Base-by-base conservation (phyloP, 2,113 vertebrate genomes). In the Mungos mungo region DNA sequence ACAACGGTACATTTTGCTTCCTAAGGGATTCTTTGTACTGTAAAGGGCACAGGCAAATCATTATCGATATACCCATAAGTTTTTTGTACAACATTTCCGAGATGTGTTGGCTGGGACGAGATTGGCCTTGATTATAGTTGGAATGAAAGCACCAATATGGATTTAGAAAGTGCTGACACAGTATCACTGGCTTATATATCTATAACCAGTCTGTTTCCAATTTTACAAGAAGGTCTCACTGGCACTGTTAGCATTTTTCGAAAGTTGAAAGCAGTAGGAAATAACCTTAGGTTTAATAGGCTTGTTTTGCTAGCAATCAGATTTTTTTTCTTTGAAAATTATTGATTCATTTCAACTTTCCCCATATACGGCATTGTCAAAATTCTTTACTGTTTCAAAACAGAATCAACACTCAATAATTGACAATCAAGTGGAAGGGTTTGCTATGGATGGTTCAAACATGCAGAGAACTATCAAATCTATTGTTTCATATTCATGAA, bases 111-210 rank as follows among this genome's bases (percentile, higher is more conserved):
- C 96, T 95, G 69, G 90, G 85, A 45, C 63, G 92, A 90, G 84
- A 95, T 95, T 97, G 96, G 96, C 97, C 90, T 96, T 97, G 96
- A 97, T 97, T 98, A 96, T 92, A 85, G 88, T 97, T 97, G 89
- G 92, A 97, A 97, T 84, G 96, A 97, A 97, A 97, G 96, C 71
- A 92, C 93, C 65, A 90, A 93, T 96, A 95, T 95, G 93, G 92
- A 97, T 98, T 97, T 98, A 98, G 98, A 98, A 97, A 97, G 74
- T 98, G 97, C 97, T 98, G 96, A 98, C 83, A 92, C 52, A 88
- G 96, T 85, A 83, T 54, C 90, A 71, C 90, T 68, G 95, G 91
- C 93, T 94, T 97, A 97, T 93, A 96, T 97, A 97, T 98, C 97
- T 97, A 92, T 97, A 97, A 97, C 95, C 95, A 97, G 86, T 87